Conservation (phyloP, 37 sponge, comb jelly and placozoan genomes). For the Chondrosia reniformis region DNA sequence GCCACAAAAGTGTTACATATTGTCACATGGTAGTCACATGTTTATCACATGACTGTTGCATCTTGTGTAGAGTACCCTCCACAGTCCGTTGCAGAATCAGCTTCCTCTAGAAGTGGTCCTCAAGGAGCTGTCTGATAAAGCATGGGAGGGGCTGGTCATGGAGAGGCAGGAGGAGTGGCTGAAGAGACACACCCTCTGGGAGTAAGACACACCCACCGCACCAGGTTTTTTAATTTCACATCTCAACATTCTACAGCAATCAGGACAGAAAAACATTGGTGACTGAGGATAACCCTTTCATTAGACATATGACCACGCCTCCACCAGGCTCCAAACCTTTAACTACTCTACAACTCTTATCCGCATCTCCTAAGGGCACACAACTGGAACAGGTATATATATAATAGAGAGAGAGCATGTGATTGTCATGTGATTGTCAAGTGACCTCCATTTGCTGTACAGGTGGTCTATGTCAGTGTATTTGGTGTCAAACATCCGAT, state of each 20-base stretch:
- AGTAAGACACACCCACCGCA: not conserved
- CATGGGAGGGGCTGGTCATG: not conserved
- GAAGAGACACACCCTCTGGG: not conserved
- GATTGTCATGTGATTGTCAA: not conserved
- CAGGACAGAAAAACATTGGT: too few relatives aligned
- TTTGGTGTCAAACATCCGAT: not conserved
- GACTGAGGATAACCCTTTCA: too few relatives aligned
- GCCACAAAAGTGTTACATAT: too few relatives aligned
- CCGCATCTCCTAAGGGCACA: slow-evolving; percentile 9
- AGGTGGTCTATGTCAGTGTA: slow-evolving; percentile 2
- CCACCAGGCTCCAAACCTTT: not conserved
- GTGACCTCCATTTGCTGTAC: not conserved
- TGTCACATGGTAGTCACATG: too few relatives aligned
- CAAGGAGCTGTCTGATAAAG: not conserved
- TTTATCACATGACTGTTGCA: too few relatives aligned
- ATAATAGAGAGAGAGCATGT: too few relatives aligned
- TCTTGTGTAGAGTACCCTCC: not conserved
- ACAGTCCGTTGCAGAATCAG: not conserved
- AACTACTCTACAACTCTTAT: not conserved
- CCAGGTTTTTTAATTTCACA: too few relatives aligned
- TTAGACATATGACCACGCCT: too few relatives aligned
- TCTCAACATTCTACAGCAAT: too few relatives aligned
- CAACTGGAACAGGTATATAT: not conserved
- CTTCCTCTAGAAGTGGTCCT: not conserved
- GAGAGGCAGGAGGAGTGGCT: not conserved